Conservation (phyloP, 2,113 vertebrate genomes). For the Paratilapia polleni region DNA sequence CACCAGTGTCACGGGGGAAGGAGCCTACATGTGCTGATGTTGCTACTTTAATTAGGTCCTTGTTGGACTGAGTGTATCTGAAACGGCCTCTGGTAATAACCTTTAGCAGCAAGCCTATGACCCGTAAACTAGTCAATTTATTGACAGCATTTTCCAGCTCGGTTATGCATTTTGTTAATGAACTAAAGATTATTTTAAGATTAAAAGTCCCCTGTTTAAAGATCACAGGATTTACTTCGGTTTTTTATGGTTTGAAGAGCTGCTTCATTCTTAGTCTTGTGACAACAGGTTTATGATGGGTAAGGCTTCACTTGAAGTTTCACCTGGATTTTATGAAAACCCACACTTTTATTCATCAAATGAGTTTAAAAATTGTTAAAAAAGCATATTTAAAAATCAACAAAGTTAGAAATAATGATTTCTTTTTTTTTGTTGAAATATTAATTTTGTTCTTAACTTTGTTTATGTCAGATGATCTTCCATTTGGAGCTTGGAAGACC, state of each 20-base stretch:
- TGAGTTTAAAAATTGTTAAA: background rate
- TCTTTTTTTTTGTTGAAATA: background rate
- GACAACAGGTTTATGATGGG: too few species aligned
- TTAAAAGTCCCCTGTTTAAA: background rate
- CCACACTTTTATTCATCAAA: background rate
- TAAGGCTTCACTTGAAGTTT: too few species aligned
- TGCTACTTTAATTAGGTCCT: slow-evolving; percentile 60
- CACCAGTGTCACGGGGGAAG: slow-evolving; percentile 17
- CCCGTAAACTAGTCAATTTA: slow-evolving; percentile 20
- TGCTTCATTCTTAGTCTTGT: background rate
- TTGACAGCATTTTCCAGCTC: background rate
- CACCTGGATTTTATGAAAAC: background rate
- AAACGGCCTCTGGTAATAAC: slow-evolving; percentile 46
- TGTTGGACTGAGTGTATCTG: slow-evolving; percentile 24
- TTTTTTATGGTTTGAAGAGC: background rate
- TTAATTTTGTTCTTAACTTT: background rate
- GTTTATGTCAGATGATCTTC: background rate
- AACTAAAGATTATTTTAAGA: background rate
- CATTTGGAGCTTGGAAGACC: background rate
- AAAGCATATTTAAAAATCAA: background rate
- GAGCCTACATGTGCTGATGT: slow-evolving; percentile 38
- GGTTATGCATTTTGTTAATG: background rate
- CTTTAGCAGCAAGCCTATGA: slow-evolving; percentile 9
- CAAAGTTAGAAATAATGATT: background rate
- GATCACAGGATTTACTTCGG: background rate